phyloP scores from a whole-genome alignment of 2,113 vertebrate species.

The Microcebus ravelobensis region DNA sequence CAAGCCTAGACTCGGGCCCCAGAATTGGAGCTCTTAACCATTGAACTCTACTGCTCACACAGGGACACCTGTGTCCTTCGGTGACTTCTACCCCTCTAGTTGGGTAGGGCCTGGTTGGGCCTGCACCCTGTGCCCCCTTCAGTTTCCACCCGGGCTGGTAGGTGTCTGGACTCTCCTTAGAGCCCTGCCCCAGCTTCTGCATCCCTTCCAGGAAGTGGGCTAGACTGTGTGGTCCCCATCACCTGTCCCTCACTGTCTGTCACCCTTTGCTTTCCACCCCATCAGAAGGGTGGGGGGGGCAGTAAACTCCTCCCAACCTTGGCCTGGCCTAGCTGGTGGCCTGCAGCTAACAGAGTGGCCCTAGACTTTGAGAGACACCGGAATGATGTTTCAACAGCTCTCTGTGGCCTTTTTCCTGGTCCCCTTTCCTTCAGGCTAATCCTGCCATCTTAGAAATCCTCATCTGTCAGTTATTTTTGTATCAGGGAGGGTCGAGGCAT shows the following conservation, averaged over 20 bases:
- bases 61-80: background rate
- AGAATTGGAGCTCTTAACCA: background rate
- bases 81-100: background rate
- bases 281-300: background rate
- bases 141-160: background rate
- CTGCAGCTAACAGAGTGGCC: background rate
- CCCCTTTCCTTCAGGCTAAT: background rate
- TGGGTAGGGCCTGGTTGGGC: background rate
- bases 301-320: background rate
- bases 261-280: background rate
- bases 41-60: background rate
- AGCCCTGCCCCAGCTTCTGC: background rate
- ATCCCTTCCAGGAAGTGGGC: background rate
- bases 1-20: background rate
- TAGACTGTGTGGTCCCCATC: background rate
- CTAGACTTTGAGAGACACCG: background rate
- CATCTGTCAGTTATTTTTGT: background rate
- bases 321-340: background rate
- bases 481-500: background rate
- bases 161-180: background rate
- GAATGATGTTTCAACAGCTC: background rate
- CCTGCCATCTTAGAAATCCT: background rate
- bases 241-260: background rate
- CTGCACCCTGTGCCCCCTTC: too few species aligned
- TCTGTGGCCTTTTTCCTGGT: background rate